Conservation (phyloP, 2,113 vertebrate species). For the Chunga burmeisteri region DNA sequence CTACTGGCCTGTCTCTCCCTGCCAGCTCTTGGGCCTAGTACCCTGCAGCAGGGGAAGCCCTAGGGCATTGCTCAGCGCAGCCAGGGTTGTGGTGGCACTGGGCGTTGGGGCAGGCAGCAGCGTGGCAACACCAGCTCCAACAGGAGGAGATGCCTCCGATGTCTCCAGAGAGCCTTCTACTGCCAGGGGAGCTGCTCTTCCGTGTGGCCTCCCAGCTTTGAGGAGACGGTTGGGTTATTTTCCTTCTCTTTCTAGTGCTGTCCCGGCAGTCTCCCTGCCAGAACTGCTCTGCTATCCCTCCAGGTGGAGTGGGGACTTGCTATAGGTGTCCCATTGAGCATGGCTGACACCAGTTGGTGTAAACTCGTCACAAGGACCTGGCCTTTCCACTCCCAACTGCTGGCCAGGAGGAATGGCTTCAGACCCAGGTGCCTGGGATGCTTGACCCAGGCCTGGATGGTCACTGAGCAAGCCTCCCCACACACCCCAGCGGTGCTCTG, state of each 20-base stretch:
- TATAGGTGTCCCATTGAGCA: neutral
- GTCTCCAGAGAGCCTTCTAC: neutral
- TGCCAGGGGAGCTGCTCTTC: neutral
- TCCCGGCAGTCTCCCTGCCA: neutral
- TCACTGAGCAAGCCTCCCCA: fast-evolving
- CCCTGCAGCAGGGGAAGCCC: neutral
- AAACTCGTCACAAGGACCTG: too few species aligned
- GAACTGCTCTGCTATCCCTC: neutral
- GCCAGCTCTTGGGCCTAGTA: neutral
- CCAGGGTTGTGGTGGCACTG: neutral
- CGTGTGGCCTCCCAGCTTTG: neutral
- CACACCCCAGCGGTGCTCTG: neutral
- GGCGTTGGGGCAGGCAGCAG: neutral
- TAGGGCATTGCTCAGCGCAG: neutral
- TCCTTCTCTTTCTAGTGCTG: neutral
- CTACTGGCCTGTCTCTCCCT: neutral
- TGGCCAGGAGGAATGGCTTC: neutral
- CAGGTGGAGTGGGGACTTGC: neutral
- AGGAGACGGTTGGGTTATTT: neutral
- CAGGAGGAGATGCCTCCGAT: neutral
- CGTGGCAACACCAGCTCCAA: neutral
- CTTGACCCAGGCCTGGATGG: neutral
- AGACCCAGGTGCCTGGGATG: neutral
- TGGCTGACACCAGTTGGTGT: neutral
- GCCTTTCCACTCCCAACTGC: neutral